A percentile compares a stretch with the other conserved stretches of the same genome.
phyloP scores from a whole-genome alignment of 2,797 vertebrate species.

The Harpagifer antarcticus region DNA sequence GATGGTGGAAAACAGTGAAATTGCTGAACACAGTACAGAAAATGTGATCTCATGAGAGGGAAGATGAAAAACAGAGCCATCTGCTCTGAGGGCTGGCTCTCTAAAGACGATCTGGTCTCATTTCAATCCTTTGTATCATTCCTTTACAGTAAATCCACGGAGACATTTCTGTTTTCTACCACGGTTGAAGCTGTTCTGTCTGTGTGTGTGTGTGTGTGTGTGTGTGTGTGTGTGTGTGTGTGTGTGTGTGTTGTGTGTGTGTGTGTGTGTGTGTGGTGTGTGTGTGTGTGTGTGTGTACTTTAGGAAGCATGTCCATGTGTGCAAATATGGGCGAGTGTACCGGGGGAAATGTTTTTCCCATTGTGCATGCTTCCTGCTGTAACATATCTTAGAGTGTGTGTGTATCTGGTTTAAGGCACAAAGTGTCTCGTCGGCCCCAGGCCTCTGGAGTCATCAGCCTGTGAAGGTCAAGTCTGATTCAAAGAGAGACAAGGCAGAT shows the following conservation, averaged over 20 bases:
- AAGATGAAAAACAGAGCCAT: slow-evolving; percentile 85
- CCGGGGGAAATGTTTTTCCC: slow-evolving; percentile 60
- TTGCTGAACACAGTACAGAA: slow-evolving; percentile 75
- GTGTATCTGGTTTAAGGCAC: slow-evolving; percentile 74
- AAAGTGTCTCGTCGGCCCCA: slow-evolving; percentile 69
- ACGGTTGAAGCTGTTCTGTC: slow-evolving; percentile 37
- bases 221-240: background rate
- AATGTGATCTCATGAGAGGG: slow-evolving; percentile 82
- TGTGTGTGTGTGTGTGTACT: slow-evolving; percentile 13
- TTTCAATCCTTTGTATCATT: slow-evolving; percentile 80
- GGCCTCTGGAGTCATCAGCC: slow-evolving; percentile 80
- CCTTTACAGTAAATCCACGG: slow-evolving; percentile 78
- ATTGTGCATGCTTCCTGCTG: slow-evolving; percentile 56
- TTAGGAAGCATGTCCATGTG: slow-evolving; percentile 35
- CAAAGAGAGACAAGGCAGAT: slow-evolving; percentile 83
- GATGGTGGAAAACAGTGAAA: slow-evolving; percentile 67
- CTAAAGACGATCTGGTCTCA: slow-evolving; percentile 78
- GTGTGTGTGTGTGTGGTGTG: slow-evolving; percentile 24
- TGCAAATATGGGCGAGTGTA: slow-evolving; percentile 50
- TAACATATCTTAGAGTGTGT: slow-evolving; percentile 50
- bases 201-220: background rate
- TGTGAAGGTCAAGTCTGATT: slow-evolving; percentile 86
- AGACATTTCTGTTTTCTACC: slow-evolving; percentile 40
- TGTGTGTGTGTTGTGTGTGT: slow-evolving; percentile 1
- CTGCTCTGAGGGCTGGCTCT: slow-evolving; percentile 80